Percentiles rank a stretch among this genome's conserved stretches.
These are phyloP conservation scores for Zonotrichia leucophrys DNA, from an alignment of 2,113 vertebrate species.

Conservation along the genomic window DNA sequence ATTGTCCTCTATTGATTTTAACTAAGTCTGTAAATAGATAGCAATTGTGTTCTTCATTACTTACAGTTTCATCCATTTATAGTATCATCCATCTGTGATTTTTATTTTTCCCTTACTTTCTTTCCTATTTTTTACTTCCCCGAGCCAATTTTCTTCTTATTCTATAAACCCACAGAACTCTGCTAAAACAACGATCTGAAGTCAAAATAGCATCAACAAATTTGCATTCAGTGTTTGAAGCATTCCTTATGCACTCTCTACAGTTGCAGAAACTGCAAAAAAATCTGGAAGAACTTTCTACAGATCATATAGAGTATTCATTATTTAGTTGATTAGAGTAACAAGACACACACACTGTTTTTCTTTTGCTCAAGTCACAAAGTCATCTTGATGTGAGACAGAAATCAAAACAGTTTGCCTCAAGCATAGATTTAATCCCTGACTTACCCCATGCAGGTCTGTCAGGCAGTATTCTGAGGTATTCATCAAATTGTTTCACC, in stretches of 20 bases:
- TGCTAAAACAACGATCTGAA: not conserved
- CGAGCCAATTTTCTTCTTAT: not conserved
- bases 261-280: not conserved
- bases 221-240: not conserved
- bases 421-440: not conserved
- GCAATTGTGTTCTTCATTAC: conserved; percentile 1
- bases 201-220: not conserved
- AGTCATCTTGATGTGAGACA: not conserved
- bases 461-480: not conserved
- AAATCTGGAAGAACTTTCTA: not conserved
- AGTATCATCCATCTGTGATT: conserved; percentile 17
- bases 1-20: conserved; percentile 35
- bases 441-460: not conserved
- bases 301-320: not conserved
- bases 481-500: not conserved
- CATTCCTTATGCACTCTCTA: not conserved
- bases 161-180: not conserved
- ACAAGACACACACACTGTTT: not conserved
- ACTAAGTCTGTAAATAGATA: conserved; percentile 18
- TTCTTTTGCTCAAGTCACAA: not conserved
- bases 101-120: conserved; percentile 4
- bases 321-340: not conserved
- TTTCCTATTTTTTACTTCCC: not conserved
- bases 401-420: not conserved
- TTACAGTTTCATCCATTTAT: conserved; percentile 32